phyloP scores from a whole-genome alignment of 2,888 invertebrate species.

The Campoplex capitator region DNA sequence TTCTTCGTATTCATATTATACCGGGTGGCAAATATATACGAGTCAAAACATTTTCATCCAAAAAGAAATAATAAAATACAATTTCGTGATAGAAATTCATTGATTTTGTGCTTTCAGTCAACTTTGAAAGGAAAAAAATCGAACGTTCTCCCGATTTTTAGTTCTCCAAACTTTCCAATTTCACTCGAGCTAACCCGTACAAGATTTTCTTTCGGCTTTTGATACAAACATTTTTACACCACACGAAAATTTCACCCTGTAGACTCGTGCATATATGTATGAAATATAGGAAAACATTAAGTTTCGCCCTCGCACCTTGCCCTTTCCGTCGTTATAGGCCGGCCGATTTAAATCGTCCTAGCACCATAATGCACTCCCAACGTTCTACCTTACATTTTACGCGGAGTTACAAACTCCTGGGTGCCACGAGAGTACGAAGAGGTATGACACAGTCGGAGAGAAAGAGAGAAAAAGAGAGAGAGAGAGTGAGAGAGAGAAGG shows the following conservation, averaged over 20 bases:
- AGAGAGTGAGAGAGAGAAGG: background rate
- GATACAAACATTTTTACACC: background rate
- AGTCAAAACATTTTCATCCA: background rate
- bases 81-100: too few species aligned
- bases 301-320: constrained; percentile 35
- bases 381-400: constrained; percentile 25
- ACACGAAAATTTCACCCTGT: background rate
- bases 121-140: background rate
- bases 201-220: background rate
- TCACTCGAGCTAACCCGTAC: too few species aligned
- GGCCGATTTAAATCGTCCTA: constrained; percentile 16
- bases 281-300: constrained; percentile 16
- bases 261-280: background rate
- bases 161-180: background rate
- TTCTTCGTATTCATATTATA: constrained; percentile 21
- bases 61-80: background rate
- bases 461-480: background rate
- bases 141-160: background rate
- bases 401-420: constrained; percentile 28
- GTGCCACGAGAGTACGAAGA: background rate
- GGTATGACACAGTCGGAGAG: background rate
- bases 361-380: constrained; percentile 38
- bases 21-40: background rate
- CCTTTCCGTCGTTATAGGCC: background rate
- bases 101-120: background rate